Percentiles rank a stretch among this genome's conserved stretches.
Conservation (phyloP, 2,113 vertebrate species). For the Ginglymostoma cirratum region DNA sequence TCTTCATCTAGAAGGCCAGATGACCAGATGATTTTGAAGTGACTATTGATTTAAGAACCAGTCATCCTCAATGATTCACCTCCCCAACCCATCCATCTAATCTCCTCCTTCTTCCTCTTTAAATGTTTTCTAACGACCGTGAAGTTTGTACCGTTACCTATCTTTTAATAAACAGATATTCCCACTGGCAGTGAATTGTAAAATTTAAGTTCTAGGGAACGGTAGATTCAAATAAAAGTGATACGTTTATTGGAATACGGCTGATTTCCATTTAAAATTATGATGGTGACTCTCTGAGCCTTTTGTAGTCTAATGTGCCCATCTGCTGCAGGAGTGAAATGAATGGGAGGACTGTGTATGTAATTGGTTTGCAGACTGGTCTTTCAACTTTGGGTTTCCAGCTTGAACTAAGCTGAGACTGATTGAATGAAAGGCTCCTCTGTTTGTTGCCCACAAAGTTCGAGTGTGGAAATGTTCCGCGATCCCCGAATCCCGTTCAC, state of each 20-base stretch:
- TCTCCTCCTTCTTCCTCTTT: not conserved
- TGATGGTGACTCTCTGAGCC: not conserved
- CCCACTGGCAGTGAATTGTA: not conserved
- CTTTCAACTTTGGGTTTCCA: not conserved
- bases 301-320: not conserved
- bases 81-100: not conserved
- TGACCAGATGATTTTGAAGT: not conserved
- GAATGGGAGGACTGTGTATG: not conserved
- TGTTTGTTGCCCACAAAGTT: not conserved
- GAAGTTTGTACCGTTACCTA: not conserved
- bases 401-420: not conserved
- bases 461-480: not conserved
- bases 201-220: not conserved
- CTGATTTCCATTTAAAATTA: not conserved
- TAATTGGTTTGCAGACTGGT: not conserved
- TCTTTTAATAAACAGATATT: not conserved
- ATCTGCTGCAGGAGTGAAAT: not conserved
- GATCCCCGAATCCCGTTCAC: not conserved
- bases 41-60: not conserved
- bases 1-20: not conserved
- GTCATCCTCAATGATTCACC: not conserved
- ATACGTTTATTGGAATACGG: not conserved
- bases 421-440: not conserved
- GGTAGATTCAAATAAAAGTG: not conserved
- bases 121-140: not conserved